A percentile compares a stretch with the other conserved stretches of the same genome.
Conservation (phyloP, 2,113 vertebrate genomes). For the Phrynosoma blainvillii region DNA sequence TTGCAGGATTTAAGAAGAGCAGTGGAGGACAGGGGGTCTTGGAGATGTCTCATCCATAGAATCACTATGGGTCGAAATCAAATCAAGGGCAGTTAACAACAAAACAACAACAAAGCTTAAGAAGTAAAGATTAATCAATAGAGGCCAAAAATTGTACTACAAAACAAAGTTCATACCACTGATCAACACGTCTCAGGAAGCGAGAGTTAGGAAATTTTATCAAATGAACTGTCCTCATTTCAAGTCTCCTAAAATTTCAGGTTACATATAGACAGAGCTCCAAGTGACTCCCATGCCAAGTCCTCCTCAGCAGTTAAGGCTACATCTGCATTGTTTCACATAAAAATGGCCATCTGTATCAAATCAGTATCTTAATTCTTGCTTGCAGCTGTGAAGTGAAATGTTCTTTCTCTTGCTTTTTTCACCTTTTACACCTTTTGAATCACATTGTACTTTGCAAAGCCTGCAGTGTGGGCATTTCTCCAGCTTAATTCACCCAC, state of each 20-base stretch:
- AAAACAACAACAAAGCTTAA: neutral
- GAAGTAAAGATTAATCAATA: neutral
- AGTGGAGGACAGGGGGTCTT: no score
- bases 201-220: conserved; percentile 5
- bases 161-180: conserved; percentile 3
- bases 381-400: conserved; percentile 64
- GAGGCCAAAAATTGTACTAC: neutral
- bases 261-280: conserved; percentile 24
- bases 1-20: no score
- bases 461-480: conserved; percentile 42
- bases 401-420: conserved; percentile 60
- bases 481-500: conserved; percentile 63
- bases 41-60: no score
- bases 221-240: conserved; percentile 25
- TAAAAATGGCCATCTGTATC: conserved; percentile 51
- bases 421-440: conserved; percentile 58
- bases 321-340: conserved; percentile 51
- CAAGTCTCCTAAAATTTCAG: neutral
- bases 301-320: conserved; percentile 22
- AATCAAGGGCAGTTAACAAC: no score
- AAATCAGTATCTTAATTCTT: conserved; percentile 48
- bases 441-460: conserved; percentile 32
- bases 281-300: conserved; percentile 36
- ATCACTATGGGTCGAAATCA: no score
- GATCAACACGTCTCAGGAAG: conserved; percentile 30